Conservation (phyloP, 2,888 invertebrate genomes). For the Meandrusa payeni region DNA sequence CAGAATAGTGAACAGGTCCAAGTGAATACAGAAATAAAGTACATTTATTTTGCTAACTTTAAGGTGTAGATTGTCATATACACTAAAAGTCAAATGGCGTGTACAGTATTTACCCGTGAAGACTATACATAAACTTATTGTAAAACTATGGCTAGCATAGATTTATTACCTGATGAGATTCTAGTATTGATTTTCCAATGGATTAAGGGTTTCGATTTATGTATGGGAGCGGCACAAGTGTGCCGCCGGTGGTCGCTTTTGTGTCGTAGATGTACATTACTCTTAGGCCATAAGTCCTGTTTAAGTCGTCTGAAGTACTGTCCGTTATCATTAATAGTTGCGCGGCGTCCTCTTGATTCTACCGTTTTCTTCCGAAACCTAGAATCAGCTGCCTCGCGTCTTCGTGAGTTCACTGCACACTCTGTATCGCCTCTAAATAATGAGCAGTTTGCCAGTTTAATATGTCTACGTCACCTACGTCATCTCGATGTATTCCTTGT, state of each 20-base stretch:
- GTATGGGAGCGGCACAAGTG: conserved; percentile 30
- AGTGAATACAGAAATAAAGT: too few relatives aligned
- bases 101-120: too few relatives aligned
- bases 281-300: conserved; percentile 26
- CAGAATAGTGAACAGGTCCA: too few relatives aligned
- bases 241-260: conserved; percentile 35
- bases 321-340: conserved; percentile 22
- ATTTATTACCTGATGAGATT: conserved; percentile 37
- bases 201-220: conserved; percentile 30
- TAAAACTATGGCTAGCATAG: conserved; percentile 25
- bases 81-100: too few relatives aligned
- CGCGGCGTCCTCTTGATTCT: conserved; percentile 13
- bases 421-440: conserved; percentile 20
- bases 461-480: conserved; percentile 26
- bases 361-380: conserved; percentile 9
- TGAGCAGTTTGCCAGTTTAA: conserved; percentile 25
- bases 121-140: too few relatives aligned
- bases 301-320: conserved; percentile 25
- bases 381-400: conserved; percentile 21
- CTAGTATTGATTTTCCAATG: conserved; percentile 36
- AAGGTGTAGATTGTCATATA: too few relatives aligned
- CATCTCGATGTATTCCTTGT: conserved; percentile 37
- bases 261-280: conserved; percentile 25
- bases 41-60: too few relatives aligned
- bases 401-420: conserved; percentile 21